Evolutionary conservation across 2,113 vertebrate genomes (phyloP).

Genomic region (Hydrolagus affinis): DNA sequence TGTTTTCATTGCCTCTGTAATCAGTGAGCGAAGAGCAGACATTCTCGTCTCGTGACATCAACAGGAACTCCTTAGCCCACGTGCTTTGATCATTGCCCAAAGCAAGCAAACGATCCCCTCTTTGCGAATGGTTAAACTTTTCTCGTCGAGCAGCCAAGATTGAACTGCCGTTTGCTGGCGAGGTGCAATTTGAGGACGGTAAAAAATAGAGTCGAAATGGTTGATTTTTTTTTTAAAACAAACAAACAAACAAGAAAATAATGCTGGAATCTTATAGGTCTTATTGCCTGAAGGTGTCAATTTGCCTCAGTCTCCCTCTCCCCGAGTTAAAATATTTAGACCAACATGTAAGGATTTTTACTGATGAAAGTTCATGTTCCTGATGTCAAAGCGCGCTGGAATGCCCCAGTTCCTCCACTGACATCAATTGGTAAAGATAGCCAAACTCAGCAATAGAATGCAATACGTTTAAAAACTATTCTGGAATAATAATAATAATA

Average conservation of each 20-base stretch:
- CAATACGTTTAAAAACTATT: neutral
- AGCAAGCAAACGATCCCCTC: neutral
- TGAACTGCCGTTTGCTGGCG: neutral
- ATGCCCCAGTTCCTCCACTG: neutral
- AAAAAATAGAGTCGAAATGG: neutral
- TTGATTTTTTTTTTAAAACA: neutral
- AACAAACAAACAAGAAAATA: no score
- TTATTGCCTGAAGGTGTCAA: neutral
- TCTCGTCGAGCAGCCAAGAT: neutral
- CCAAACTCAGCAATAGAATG: neutral
- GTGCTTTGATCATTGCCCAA: conserved; percentile 17
- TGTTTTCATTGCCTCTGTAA: neutral
- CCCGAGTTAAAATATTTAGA: neutral
- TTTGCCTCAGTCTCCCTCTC: neutral
- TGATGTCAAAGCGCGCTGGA: no score
- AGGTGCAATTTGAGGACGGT: neutral
- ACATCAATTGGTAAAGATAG: neutral
- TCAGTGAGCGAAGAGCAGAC: neutral
- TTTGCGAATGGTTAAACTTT: neutral
- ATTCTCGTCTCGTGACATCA: neutral
- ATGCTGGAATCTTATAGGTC: neutral
- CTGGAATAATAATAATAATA: no score
- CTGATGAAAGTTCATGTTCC: no score
- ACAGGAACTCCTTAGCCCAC: neutral
- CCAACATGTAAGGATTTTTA: neutral